phyloP scores from a whole-genome alignment of 1,140 invertebrate species.

The Odontomachus brunneus region DNA sequence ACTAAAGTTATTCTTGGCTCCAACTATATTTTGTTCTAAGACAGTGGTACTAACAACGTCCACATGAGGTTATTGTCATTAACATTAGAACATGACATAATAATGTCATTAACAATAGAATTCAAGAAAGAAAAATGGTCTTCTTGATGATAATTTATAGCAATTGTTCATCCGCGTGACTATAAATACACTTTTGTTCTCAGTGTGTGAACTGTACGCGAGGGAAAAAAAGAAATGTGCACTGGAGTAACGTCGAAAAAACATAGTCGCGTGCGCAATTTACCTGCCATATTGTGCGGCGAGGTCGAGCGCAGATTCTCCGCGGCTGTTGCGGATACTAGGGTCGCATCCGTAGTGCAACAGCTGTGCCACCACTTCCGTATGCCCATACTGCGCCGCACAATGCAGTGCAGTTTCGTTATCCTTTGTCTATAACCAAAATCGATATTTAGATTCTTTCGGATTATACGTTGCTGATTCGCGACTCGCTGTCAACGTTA shows the following conservation, averaged over 20 bases:
- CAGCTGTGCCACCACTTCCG: slow-evolving; percentile 94
- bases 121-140: no score
- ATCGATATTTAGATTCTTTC: slow-evolving; percentile 58
- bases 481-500: background rate
- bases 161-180: no score
- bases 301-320: slow-evolving; percentile 97
- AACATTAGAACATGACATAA: no score
- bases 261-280: slow-evolving; percentile 69
- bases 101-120: no score
- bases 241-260: background rate
- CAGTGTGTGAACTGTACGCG: background rate
- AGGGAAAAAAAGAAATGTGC: background rate
- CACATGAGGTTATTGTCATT: no score
- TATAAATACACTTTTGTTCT: no score
- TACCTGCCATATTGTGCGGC: slow-evolving; percentile 96
- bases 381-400: slow-evolving; percentile 97
- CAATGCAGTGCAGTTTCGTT: slow-evolving; percentile 97
- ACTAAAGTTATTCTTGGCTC: no score
- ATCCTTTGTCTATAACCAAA: slow-evolving; percentile 92
- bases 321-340: slow-evolving; percentile 93
- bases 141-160: no score
- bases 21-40: no score
- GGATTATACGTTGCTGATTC: background rate
- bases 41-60: no score
- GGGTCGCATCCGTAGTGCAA: slow-evolving; percentile 95